Conservation (phyloP, 2,113 vertebrate genomes). For the Myxocyprinus asiaticus region DNA sequence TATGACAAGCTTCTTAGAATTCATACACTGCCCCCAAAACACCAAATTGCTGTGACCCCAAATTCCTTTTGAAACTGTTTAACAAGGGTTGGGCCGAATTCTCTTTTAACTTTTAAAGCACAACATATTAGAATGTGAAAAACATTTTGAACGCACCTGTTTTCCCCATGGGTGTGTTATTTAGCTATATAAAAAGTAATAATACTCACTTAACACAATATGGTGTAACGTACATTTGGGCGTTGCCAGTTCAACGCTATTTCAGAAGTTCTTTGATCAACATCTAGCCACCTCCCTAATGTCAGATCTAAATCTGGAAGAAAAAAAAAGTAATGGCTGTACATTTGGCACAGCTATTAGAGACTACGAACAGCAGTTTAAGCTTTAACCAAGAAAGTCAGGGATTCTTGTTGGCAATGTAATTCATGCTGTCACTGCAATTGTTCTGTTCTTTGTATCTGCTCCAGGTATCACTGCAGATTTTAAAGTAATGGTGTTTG, state of each 20-base stretch:
- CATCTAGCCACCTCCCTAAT: background rate
- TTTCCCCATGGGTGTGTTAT: conserved; percentile 5
- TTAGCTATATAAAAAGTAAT: conserved; percentile 8
- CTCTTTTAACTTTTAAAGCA: conserved; percentile 61
- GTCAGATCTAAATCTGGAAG: background rate
- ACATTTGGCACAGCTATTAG: background rate
- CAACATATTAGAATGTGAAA: background rate
- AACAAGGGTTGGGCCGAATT: conserved; percentile 61
- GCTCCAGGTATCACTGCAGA: no score
- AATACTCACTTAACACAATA: conserved; percentile 2
- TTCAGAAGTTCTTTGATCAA: background rate
- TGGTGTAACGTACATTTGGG: conserved; percentile 16
- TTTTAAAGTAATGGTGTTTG: no score
- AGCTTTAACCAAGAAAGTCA: no score
- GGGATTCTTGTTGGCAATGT: no score
- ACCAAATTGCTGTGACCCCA: no score
- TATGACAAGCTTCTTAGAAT: conserved; percentile 32
- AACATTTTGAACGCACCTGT: conserved; percentile 14
- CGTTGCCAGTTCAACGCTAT: no score
- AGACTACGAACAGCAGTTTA: no score
- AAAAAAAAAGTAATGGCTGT: background rate
- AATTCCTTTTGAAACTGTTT: conserved; percentile 55
- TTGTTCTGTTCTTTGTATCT: no score
- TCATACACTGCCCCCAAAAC: conserved; percentile 39
- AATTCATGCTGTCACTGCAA: no score